A percentile compares a stretch with the other conserved stretches of the same genome.
phyloP scores from a whole-genome alignment of 2,113 vertebrate species.

The Syrrhaptes paradoxus region DNA sequence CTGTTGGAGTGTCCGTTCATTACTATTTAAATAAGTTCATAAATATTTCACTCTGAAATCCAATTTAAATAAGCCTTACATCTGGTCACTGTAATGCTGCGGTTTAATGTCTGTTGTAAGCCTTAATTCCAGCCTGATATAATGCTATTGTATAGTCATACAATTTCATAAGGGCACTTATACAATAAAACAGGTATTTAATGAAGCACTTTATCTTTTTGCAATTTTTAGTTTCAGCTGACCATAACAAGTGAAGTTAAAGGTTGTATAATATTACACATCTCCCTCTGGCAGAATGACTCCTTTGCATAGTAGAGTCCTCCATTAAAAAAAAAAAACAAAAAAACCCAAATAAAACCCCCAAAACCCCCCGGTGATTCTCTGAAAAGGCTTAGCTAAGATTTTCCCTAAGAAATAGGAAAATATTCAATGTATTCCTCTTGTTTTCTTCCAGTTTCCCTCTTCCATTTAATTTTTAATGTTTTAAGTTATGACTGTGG shows the following conservation, averaged over 20 bases:
- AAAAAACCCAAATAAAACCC: too few species aligned
- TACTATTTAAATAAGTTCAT: constrained; percentile 83
- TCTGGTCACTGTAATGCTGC: constrained; percentile 37
- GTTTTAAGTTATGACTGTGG: background rate
- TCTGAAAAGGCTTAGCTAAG: background rate
- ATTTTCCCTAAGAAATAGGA: background rate
- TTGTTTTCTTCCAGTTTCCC: background rate
- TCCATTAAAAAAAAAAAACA: background rate
- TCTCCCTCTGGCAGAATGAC: constrained; percentile 51
- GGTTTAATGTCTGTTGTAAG: constrained; percentile 67
- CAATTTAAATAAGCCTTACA: constrained; percentile 60
- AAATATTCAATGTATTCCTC: background rate
- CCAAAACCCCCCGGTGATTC: too few species aligned
- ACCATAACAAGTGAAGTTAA: constrained; percentile 70
- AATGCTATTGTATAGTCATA: constrained; percentile 73
- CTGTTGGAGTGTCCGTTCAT: constrained; percentile 71
- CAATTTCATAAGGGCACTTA: constrained; percentile 78
- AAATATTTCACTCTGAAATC: constrained; percentile 80
- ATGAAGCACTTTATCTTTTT: constrained; percentile 72
- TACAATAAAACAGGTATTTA: constrained; percentile 76
- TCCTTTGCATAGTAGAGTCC: constrained; percentile 12
- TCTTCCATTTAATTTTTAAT: background rate
- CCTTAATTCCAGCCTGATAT: constrained; percentile 71
- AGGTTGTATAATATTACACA: constrained; percentile 19
- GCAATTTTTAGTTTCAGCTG: constrained; percentile 76